Conservation (phyloP, 2,888 invertebrate genomes). For the Unio delphinus region DNA sequence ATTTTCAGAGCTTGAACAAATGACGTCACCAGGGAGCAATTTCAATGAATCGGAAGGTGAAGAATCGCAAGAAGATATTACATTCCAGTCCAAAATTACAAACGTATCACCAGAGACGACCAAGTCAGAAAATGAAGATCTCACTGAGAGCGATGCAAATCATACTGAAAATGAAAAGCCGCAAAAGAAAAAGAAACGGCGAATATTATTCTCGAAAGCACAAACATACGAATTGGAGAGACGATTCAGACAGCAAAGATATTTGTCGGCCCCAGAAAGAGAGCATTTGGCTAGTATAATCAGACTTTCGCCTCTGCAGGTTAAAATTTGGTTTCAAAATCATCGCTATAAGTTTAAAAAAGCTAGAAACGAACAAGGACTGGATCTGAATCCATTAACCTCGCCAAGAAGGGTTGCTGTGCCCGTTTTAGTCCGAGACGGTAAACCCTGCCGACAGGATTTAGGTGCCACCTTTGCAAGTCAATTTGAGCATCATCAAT, state of each 20-base stretch:
- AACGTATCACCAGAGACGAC: constrained; percentile 36
- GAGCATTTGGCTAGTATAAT: constrained; percentile 97
- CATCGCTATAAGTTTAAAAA: constrained; percentile 99
- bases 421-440: constrained; percentile 95
- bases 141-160: constrained; percentile 22
- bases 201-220: constrained; percentile 97
- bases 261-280: constrained; percentile 96
- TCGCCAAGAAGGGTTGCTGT: constrained; percentile 95
- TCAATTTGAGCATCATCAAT: constrained; percentile 47
- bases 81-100: constrained; percentile 17
- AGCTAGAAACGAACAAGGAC: constrained; percentile 95
- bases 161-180: constrained; percentile 35
- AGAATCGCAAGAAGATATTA: constrained; percentile 28
- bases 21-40: constrained; percentile 45
- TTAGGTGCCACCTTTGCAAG: constrained; percentile 55
- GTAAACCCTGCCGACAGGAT: constrained; percentile 83
- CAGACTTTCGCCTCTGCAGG: constrained; percentile 96
- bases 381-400: constrained; percentile 63
- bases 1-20: constrained; percentile 39
- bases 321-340: constrained; percentile 99
- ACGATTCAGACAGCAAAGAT: constrained; percentile 97
- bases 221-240: constrained; percentile 98
- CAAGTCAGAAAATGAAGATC: constrained; percentile 21
- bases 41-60: constrained; percentile 44
- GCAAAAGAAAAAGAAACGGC: constrained; percentile 81